These are phyloP conservation scores for Apeltes quadracus DNA, from an alignment of 2,113 vertebrate genomes.

Conservation along the genomic window DNA sequence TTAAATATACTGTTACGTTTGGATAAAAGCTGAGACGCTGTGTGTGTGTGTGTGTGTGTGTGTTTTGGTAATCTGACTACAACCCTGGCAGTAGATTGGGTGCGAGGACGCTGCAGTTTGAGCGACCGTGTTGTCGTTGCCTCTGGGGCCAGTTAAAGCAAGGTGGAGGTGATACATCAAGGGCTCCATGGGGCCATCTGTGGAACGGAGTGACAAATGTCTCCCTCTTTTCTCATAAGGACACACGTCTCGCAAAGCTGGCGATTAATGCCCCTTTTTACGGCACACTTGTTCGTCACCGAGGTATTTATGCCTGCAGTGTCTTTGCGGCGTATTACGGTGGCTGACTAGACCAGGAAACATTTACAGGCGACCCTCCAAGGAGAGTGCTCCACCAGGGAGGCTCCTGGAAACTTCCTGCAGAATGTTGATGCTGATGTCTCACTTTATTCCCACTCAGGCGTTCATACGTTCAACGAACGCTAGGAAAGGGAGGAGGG, in stretches of 20 bases:
- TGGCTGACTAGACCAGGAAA: slow-evolving; percentile 63
- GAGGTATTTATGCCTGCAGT: slow-evolving; percentile 77
- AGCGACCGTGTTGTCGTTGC: slow-evolving; percentile 45
- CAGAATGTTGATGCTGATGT: slow-evolving; percentile 57
- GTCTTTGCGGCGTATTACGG: slow-evolving; percentile 70
- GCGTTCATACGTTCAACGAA: slow-evolving; percentile 48
- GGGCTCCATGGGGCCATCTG: slow-evolving; percentile 79
- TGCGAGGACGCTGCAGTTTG: slow-evolving; percentile 67
- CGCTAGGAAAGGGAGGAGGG: background rate
- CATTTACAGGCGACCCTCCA: slow-evolving; percentile 57
- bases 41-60: background rate
- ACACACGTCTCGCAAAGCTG: slow-evolving; percentile 80
- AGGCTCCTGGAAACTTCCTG: slow-evolving; percentile 24
- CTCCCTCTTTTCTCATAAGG: slow-evolving; percentile 84
- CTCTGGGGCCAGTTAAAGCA: slow-evolving; percentile 71
- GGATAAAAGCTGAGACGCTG: slow-evolving; percentile 1
- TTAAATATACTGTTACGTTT: background rate
- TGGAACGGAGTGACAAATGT: slow-evolving; percentile 83
- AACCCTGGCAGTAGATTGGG: slow-evolving; percentile 29
- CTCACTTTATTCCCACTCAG: slow-evolving; percentile 1
- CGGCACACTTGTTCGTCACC: slow-evolving; percentile 82
- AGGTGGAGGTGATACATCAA: slow-evolving; percentile 81
- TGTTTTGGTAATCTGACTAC: background rate
- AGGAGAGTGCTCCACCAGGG: slow-evolving; percentile 47
- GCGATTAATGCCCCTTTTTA: slow-evolving; percentile 80